Evolutionary conservation across 2,113 vertebrate genomes (phyloP), one percentile per base, ranked within the genome.

Genomic region (Myotis brandtii): DNA sequence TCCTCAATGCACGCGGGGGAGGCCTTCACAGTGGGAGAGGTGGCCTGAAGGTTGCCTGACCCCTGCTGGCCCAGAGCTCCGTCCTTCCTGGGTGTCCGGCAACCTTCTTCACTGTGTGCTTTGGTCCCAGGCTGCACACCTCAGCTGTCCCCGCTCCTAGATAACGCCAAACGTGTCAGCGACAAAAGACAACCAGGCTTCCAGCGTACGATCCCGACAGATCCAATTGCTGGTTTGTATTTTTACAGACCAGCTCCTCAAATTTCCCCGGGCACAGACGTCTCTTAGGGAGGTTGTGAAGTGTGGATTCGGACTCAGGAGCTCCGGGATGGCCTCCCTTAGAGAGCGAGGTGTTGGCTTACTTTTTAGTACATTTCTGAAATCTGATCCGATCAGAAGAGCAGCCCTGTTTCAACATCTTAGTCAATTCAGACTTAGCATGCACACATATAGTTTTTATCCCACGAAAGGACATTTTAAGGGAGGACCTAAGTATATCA

Each of bases 331-430:
- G 9, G 64, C 13, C 30, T 30, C 37, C n/a, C 80, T 76, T 70
- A 70, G 34, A 89, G 17, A 75, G 25, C 10, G 8, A 79, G n/a
- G 7, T 4, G 21, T 46, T 32, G 66, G 37, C n/a, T 89, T 83
- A 77, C 30, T 85, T 88, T 50, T 43, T 40, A 86, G 81, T 62
- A 50, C 7, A 62, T 59, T 92, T 86, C n/a, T 82, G 52, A 93
- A 93, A 82, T 83, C 46, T 34, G 34, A 80, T 86, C 7, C 62
- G 52, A 73, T 37, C 32, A 70, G 75, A 75, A 82, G 9, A 69
- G 10, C 20, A 90, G 50, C 43, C 50, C 43, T 93, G 25, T 86
- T 86, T 69, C 73, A 86, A 59, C 59, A 93, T 83, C 62, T 89
- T 43, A 52, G 66, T 75, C 64, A 64, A 75, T 34, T 40, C 27